Conservation (phyloP, 1,140 invertebrate species). For the Chionoecetes opilio region DNA sequence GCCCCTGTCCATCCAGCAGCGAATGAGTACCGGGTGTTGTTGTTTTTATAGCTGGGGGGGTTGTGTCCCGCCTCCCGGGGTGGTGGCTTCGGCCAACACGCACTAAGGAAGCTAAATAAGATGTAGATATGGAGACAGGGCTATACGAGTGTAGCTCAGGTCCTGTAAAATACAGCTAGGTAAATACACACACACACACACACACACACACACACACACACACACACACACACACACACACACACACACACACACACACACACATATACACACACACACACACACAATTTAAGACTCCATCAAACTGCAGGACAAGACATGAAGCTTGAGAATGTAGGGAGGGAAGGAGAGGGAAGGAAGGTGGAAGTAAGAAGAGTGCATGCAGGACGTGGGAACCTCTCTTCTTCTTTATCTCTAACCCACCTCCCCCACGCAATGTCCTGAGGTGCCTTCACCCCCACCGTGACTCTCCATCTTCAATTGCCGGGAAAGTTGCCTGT, state of each 20-base stretch:
- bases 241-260: slow-evolving; percentile 66
- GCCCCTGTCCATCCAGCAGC: too few relatives aligned
- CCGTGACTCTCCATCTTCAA: not conserved
- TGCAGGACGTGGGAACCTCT: not conserved
- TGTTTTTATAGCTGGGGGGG: too few relatives aligned
- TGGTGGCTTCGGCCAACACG: too few relatives aligned
- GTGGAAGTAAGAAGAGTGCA: not conserved
- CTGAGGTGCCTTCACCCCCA: not conserved
- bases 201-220: too few relatives aligned
- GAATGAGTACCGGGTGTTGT: too few relatives aligned
- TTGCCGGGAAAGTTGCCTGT: slow-evolving; percentile 14
- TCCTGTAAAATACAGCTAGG: too few relatives aligned
- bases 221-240: slow-evolving; percentile 13
- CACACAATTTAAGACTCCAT: not conserved
- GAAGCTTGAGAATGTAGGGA: not conserved
- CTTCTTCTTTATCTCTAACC: not conserved
- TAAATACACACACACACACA: too few relatives aligned
- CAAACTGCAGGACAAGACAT: not conserved
- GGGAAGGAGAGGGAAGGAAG: not conserved
- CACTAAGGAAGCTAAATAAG: too few relatives aligned
- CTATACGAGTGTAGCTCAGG: too few relatives aligned
- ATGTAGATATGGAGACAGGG: too few relatives aligned
- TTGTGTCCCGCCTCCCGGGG: too few relatives aligned
- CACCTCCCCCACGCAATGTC: not conserved
- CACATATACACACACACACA: not conserved